Conservation (phyloP, 1,140 invertebrate species). For the Cheumatopsyche charites region DNA sequence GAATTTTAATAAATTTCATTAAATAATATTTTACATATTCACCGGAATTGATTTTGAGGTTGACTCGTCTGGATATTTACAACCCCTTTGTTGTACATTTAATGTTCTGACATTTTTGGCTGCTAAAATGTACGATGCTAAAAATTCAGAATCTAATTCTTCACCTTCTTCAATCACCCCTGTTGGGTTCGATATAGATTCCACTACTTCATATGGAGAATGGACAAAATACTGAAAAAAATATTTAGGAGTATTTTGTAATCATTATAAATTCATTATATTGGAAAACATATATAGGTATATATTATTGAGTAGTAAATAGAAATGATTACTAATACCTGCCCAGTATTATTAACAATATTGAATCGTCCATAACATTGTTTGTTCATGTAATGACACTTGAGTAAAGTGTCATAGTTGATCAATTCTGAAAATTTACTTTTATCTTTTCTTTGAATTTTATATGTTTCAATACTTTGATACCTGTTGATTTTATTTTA, state of each 20-base stretch:
- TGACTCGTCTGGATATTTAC: constrained; percentile 63
- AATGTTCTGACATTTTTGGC: constrained; percentile 54
- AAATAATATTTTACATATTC: constrained; percentile 10
- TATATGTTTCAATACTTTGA: constrained; percentile 44
- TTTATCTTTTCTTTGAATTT: constrained; percentile 20
- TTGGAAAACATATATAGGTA: too few relatives aligned
- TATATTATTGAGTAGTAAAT: too few relatives aligned
- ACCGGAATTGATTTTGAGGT: constrained; percentile 56
- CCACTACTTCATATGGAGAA: constrained; percentile 64
- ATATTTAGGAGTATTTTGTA: too few relatives aligned
- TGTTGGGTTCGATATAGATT: constrained; percentile 59
- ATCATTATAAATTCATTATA: too few relatives aligned
- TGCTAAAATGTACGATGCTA: constrained; percentile 62
- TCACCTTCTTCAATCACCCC: constrained; percentile 58
- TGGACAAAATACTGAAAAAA: constrained; percentile 64
- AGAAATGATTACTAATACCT: too few relatives aligned
- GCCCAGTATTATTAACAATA: constrained; percentile 52
- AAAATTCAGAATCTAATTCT: constrained; percentile 63
- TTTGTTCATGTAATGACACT: constrained; percentile 63
- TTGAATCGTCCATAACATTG: constrained; percentile 61
- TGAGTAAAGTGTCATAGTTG: constrained; percentile 50
- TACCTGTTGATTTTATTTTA: constrained; percentile 33
- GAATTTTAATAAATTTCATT: background rate
- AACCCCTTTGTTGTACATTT: constrained; percentile 58
- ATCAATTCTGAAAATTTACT: constrained; percentile 17